Conservation (phyloP, 53 echinoderm and acorn worm genomes). For the Astropecten irregularis region DNA sequence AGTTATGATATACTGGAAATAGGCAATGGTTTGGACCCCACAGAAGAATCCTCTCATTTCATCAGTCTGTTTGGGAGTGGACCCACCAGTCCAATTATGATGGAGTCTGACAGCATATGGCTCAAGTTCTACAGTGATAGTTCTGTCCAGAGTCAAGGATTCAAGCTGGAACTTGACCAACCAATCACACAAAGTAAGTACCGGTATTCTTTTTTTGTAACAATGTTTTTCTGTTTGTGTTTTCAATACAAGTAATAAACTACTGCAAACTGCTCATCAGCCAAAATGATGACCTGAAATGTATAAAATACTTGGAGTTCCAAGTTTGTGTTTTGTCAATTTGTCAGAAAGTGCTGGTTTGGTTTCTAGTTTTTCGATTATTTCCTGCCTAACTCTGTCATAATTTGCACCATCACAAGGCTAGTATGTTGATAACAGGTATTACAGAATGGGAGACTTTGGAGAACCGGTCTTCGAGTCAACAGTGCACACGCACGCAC, state of each 20-base stretch:
- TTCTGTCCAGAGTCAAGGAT: neutral
- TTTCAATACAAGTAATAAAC: too few species aligned
- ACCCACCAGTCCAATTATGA: neutral
- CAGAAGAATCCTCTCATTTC: constrained; percentile 17
- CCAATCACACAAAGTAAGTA: too few species aligned
- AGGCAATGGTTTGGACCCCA: constrained; percentile 18
- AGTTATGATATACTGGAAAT: constrained; percentile 25
- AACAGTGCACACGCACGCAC: neutral
- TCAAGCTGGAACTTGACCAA: neutral
- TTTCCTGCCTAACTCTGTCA: too few species aligned
- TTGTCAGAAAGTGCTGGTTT: too few species aligned
- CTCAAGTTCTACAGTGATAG: neutral
- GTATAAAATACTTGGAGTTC: too few species aligned
- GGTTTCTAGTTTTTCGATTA: neutral
- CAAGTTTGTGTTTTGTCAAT: too few species aligned
- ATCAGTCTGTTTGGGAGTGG: neutral
- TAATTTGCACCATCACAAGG: too few species aligned
- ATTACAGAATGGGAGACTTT: constrained; percentile 6
- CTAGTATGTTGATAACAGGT: neutral
- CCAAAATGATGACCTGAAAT: too few species aligned
- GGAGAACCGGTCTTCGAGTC: too few species aligned
- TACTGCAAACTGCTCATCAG: too few species aligned
- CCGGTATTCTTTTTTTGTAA: too few species aligned
- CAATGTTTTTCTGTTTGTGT: too few species aligned
- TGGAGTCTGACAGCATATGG: constrained; percentile 16